phyloP scores from a whole-genome alignment of 2,797 vertebrate genomes.

The Halcyon chelicuti region DNA sequence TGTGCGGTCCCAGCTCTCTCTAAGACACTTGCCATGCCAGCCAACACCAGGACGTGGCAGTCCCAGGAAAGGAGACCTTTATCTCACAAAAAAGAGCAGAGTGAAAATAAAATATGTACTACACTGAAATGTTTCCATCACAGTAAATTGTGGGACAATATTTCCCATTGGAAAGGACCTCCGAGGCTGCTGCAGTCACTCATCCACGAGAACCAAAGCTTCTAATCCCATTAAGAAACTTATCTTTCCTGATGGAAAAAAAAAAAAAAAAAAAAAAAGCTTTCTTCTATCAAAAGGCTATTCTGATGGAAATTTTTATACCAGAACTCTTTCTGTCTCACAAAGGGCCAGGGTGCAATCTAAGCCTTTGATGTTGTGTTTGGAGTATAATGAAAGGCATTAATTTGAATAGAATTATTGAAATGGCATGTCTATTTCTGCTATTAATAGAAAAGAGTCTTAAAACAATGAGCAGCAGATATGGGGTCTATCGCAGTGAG shows the following conservation, averaged over 20 bases:
- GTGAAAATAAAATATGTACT: background rate
- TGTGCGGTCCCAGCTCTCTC: background rate
- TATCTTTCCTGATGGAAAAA: conserved; percentile 56
- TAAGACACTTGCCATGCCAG: background rate
- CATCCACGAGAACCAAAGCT: conserved; percentile 19
- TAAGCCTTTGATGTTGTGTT: conserved; percentile 66
- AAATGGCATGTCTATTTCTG: conserved; percentile 66
- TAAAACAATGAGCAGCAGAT: conserved; percentile 62
- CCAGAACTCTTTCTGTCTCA: conserved; percentile 38
- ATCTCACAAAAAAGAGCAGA: background rate
- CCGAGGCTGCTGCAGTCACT: conserved; percentile 26
- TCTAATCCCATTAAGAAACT: conserved; percentile 61
- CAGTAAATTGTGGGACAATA: background rate
- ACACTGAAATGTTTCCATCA: background rate
- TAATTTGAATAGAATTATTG: conserved; percentile 74
- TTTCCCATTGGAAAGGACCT: conserved; percentile 10
- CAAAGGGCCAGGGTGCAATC: conserved; percentile 61
- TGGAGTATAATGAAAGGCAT: conserved; percentile 70
- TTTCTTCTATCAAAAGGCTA: conserved; percentile 59
- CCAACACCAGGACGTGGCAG: background rate
- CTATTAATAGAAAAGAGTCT: conserved; percentile 63
- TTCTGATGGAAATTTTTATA: conserved; percentile 67
- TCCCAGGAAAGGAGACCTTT: background rate
- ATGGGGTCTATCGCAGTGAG: conserved; percentile 19
- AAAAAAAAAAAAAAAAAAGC: conserved; percentile 60